Conservation (phyloP, 2,113 vertebrate species). For the Pimephales promelas region DNA sequence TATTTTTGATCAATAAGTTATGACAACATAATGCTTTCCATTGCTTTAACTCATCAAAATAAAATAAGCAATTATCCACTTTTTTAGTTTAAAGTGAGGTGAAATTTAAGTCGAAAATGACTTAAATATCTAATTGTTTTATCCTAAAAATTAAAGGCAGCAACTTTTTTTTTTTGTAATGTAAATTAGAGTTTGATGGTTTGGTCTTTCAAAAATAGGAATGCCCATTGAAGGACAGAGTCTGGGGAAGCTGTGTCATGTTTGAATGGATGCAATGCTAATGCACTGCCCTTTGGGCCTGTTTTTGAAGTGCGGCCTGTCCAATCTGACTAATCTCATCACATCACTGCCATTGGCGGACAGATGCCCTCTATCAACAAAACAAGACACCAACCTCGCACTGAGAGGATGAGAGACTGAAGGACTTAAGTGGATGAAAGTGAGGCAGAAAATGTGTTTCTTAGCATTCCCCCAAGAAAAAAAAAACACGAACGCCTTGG, state of each 20-base stretch:
- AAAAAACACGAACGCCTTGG: neutral
- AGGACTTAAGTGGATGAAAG: slow-evolving; percentile 12
- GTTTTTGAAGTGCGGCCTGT: slow-evolving; percentile 61
- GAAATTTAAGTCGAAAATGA: too few relatives aligned
- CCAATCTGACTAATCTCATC: slow-evolving; percentile 63
- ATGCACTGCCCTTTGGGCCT: slow-evolving; percentile 61
- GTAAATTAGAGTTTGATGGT: slow-evolving; percentile 56
- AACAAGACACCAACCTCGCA: slow-evolving; percentile 63
- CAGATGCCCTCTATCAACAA: slow-evolving; percentile 63
- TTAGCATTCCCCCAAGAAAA: neutral
- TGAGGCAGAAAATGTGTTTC: slow-evolving; percentile 29
- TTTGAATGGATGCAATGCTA: slow-evolving; percentile 65
- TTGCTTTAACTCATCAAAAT: too few relatives aligned
- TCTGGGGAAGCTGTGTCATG: slow-evolving; percentile 62
- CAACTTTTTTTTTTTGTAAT: slow-evolving; percentile 17
- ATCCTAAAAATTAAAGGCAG: too few relatives aligned
- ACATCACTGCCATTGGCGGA: slow-evolving; percentile 62
- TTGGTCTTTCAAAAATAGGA: slow-evolving; percentile 53
- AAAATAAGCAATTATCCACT: too few relatives aligned
- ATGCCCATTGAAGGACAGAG: slow-evolving; percentile 51
- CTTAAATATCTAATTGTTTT: too few relatives aligned
- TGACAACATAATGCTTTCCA: too few relatives aligned
- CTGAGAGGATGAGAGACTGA: slow-evolving; percentile 58
- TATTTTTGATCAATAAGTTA: too few relatives aligned
- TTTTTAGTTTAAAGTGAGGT: too few relatives aligned